phyloP scores from a whole-genome alignment of 2,888 invertebrate genomes.

The Adineta ricciae region DNA sequence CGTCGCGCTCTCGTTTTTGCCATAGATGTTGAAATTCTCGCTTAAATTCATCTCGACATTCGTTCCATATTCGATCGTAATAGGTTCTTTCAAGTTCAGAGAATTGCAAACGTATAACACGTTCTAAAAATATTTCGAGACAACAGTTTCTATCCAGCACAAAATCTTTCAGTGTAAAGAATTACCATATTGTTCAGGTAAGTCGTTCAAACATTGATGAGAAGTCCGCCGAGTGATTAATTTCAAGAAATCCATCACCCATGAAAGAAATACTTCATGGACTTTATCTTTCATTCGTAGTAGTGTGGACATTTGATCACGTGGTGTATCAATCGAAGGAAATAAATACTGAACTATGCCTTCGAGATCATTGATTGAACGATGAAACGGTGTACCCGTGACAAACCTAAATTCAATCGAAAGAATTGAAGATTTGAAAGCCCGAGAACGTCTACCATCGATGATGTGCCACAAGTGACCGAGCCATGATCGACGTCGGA shows the following conservation, averaged over 20 bases:
- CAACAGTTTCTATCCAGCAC: too few species aligned
- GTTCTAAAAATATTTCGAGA: neutral
- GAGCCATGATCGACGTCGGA: slow-evolving; percentile 34
- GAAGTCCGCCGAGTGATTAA: neutral
- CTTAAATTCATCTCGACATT: slow-evolving; percentile 5
- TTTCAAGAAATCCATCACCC: neutral
- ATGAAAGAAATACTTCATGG: neutral
- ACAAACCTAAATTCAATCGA: slow-evolving; percentile 55
- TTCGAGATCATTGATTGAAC: slow-evolving; percentile 55
- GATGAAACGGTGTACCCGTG: slow-evolving; percentile 65
- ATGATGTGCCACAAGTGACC: neutral
- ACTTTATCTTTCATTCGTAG: neutral
- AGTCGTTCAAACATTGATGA: neutral
- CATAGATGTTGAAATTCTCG: neutral
- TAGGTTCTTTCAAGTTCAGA: neutral
- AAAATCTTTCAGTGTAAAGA: too few species aligned
- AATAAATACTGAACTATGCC: slow-evolving; percentile 43
- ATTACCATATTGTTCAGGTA: neutral
- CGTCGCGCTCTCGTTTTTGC: neutral
- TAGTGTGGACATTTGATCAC: neutral
- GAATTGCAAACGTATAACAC: neutral
- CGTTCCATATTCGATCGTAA: neutral
- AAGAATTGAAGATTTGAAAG: neutral
- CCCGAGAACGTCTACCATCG: slow-evolving; percentile 39
- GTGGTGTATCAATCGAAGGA: neutral